Conservation (phyloP, 2,797 vertebrate species). For the Onychomys torridus region DNA sequence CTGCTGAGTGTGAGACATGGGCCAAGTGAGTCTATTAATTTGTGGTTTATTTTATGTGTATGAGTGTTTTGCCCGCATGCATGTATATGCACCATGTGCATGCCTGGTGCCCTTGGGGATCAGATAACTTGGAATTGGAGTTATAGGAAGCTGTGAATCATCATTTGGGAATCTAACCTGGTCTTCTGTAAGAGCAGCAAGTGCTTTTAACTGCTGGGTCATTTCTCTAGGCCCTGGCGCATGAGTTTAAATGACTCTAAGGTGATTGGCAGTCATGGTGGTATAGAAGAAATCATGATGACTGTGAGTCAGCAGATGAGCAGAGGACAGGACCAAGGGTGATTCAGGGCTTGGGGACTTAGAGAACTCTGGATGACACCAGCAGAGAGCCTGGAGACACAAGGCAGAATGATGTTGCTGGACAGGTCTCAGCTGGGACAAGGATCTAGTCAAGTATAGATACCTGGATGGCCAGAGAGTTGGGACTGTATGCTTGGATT, state of each 20-base stretch:
- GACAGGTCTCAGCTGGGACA: neutral
- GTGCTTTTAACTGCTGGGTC: too few relatives aligned
- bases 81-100: too few relatives aligned
- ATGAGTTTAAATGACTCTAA: neutral
- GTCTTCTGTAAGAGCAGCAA: neutral
- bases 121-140: neutral
- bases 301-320: neutral
- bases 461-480: neutral
- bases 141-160: neutral
- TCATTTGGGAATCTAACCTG: neutral
- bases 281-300: too few relatives aligned
- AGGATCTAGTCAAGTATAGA: neutral
- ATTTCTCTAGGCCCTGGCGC: neutral
- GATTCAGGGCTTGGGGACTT: too few relatives aligned
- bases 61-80: neutral
- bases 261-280: fast-evolving
- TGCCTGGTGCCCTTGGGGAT: neutral
- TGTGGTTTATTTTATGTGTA: neutral
- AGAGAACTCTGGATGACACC: neutral
- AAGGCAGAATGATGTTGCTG: fast-evolving
- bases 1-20: fast-evolving
- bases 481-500: too few relatives aligned
- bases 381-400: neutral
- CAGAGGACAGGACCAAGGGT: fast-evolving
- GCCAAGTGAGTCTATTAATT: neutral